Evolutionary conservation across 2,888 invertebrate species (phyloP).

Genomic region (Polydrusus tereticollis): DNA sequence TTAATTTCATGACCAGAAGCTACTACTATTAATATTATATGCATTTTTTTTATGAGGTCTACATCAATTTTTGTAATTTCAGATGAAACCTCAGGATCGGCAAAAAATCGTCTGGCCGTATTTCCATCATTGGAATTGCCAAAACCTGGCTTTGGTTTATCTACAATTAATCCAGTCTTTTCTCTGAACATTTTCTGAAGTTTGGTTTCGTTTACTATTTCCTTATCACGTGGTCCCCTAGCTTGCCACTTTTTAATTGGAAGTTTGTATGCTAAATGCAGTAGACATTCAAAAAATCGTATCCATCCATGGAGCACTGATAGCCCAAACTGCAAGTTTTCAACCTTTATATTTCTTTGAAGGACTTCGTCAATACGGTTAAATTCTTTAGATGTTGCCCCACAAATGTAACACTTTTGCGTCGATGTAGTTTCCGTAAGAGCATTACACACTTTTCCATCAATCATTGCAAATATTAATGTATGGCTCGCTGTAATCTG

Average conservation of each 20-base stretch:
- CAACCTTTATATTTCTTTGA: background rate
- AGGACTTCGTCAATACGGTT: conserved; percentile 23
- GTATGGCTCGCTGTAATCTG: conserved; percentile 9
- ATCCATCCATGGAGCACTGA: conserved; percentile 42
- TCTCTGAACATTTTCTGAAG: conserved; percentile 30
- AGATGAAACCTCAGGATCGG: conserved; percentile 20
- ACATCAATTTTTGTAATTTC: conserved; percentile 32
- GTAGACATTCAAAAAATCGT: conserved; percentile 36
- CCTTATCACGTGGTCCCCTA: conserved; percentile 28
- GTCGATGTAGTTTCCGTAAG: too few species aligned
- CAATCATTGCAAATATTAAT: conserved; percentile 27
- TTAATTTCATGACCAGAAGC: conserved; percentile 46
- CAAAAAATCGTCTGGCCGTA: conserved; percentile 45
- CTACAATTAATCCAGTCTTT: conserved; percentile 48
- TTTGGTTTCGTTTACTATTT: conserved; percentile 16
- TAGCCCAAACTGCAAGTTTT: conserved; percentile 28
- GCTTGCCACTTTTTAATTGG: conserved; percentile 30
- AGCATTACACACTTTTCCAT: too few species aligned
- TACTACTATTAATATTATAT: conserved; percentile 36
- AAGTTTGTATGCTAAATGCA: conserved; percentile 35
- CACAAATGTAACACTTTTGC: too few species aligned
- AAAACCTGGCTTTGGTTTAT: conserved; percentile 50
- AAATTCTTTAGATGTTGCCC: conserved; percentile 28
- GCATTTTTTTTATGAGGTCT: conserved; percentile 24
- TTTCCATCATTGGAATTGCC: conserved; percentile 52